phyloP scores from a whole-genome alignment of 23 tunicate species.

The Halocynthia roretzi region DNA sequence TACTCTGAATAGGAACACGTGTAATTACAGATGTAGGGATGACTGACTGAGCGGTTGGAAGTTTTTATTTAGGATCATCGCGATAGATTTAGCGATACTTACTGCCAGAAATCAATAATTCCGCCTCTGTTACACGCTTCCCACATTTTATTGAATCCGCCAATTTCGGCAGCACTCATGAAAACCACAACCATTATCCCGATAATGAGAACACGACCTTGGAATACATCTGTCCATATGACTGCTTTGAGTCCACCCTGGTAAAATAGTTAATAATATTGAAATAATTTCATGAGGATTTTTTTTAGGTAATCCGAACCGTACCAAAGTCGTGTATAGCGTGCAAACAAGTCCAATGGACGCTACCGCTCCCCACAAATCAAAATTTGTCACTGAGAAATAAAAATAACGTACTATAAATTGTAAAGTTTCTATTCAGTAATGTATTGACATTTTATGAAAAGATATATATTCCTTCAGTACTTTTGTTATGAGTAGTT shows the following conservation, averaged over 20 bases:
- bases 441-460: too few species aligned
- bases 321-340: conserved; percentile 67
- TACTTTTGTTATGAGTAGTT: too few species aligned
- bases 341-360: conserved; percentile 71
- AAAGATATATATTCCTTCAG: too few species aligned
- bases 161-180: conserved; percentile 44
- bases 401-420: neutral
- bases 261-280: neutral
- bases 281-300: neutral
- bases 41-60: too few species aligned
- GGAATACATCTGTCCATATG: conserved; percentile 91
- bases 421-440: too few species aligned
- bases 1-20: too few species aligned
- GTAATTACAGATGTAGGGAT: too few species aligned
- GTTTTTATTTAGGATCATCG: too few species aligned
- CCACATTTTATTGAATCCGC: conserved; percentile 73
- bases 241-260: conserved; percentile 94
- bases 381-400: conserved; percentile 50
- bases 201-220: conserved; percentile 49
- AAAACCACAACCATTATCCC: conserved; percentile 68
- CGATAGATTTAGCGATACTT: neutral
- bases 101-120: conserved; percentile 79
- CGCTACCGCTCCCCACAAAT: conserved; percentile 57
- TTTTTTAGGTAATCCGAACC: neutral
- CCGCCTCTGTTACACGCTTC: conserved; percentile 38